Conservation (phyloP, 1,140 invertebrate species). For the Papilio glaucus region DNA sequence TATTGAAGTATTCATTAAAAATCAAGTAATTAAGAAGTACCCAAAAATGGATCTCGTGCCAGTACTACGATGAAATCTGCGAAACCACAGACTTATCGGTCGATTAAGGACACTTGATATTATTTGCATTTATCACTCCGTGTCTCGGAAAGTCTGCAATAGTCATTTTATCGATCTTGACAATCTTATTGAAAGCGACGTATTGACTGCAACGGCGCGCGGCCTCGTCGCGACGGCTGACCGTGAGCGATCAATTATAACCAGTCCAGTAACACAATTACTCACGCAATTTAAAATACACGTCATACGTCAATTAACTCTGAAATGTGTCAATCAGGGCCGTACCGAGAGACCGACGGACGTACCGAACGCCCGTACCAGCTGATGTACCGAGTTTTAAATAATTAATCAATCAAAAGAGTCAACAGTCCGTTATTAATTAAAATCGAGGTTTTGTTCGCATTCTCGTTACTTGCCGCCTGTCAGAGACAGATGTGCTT, state of each 20-base stretch:
- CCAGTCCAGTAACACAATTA: constrained; percentile 48
- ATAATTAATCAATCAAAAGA: constrained; percentile 60
- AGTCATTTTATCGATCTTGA: background rate
- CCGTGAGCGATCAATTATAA: constrained; percentile 42
- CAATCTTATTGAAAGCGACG: constrained; percentile 19
- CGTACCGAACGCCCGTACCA: constrained; percentile 15
- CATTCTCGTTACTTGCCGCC: constrained; percentile 40
- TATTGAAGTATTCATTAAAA: background rate
- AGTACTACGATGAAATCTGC: background rate
- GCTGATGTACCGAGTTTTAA: constrained; percentile 49
- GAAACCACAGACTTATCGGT: constrained; percentile 1
- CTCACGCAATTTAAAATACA: constrained; percentile 67
- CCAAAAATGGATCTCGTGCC: constrained; percentile 3
- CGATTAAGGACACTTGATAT: constrained; percentile 20
- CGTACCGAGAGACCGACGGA: constrained; percentile 47
- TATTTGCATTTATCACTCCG: constrained; percentile 25
- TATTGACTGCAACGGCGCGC: constrained; percentile 32
- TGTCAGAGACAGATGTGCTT: constrained; percentile 44
- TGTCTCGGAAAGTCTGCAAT: constrained; percentile 10
- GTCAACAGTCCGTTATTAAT: constrained; percentile 56
- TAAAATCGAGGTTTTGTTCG: constrained; percentile 44
- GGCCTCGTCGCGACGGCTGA: constrained; percentile 28
- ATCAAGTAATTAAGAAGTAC: constrained; percentile 2
- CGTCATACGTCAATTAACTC: constrained; percentile 67
- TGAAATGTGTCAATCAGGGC: constrained; percentile 68